These are phyloP conservation scores for Thalassophryne amazonica DNA, from an alignment of 2,797 vertebrate species.

Conservation along the genomic window DNA sequence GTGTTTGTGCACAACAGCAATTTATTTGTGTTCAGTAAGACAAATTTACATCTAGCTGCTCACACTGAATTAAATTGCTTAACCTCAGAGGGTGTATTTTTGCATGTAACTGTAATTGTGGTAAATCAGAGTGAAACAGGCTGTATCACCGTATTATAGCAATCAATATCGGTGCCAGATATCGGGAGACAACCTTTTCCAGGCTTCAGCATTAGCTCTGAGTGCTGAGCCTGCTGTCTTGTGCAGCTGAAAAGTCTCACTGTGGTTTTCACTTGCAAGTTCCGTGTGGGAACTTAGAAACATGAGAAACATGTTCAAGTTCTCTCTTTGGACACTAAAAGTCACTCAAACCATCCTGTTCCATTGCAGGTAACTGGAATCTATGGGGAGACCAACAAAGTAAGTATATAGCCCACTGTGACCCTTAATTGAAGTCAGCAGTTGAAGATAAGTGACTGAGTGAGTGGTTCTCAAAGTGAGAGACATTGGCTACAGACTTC, in stretches of 20 bases:
- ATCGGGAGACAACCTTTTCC: conserved; percentile 31
- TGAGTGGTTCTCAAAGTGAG: too few species aligned
- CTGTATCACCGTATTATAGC: conserved; percentile 21
- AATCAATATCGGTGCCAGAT: conserved; percentile 64
- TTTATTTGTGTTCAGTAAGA: conserved; percentile 31
- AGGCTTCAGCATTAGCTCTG: conserved; percentile 24
- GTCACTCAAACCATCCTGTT: conserved; percentile 34
- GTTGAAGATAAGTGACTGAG: too few species aligned
- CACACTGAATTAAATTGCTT: conserved; percentile 46
- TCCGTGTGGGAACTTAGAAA: conserved; percentile 19
- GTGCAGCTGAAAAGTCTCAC: conserved; percentile 23
- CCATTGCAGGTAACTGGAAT: conserved; percentile 93
- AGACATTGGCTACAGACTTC: too few species aligned
- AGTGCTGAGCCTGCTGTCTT: conserved; percentile 63
- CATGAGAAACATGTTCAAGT: conserved; percentile 6
- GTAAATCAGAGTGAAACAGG: conserved; percentile 24
- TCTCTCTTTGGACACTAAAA: conserved; percentile 14
- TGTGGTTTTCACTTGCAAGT: conserved; percentile 20
- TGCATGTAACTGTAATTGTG: conserved; percentile 42
- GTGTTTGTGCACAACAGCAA: conserved; percentile 19
- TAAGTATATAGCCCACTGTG: conserved; percentile 72
- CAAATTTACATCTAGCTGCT: conserved; percentile 18
- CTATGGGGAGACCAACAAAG: conserved; percentile 97
- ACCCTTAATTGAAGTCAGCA: background rate
- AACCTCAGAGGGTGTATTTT: conserved; percentile 28